These are phyloP conservation scores for Charadrius vociferus DNA, from an alignment of 2,113 vertebrate species.

Conservation along the genomic window DNA sequence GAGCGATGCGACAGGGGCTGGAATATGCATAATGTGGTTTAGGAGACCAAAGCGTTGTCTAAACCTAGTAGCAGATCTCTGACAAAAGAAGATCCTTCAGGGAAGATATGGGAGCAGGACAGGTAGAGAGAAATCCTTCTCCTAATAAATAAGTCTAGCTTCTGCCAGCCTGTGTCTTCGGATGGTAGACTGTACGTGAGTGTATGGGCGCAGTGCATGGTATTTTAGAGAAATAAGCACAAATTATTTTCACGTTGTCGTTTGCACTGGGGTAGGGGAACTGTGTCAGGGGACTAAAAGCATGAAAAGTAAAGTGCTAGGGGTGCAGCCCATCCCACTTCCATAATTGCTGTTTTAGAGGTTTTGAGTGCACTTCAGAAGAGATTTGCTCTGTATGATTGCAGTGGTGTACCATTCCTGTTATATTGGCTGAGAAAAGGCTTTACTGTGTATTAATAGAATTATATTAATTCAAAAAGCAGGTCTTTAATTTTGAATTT, in stretches of 20 bases:
- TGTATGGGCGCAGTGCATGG: neutral
- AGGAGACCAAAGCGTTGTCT: neutral
- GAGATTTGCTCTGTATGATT: neutral
- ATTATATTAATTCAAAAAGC: neutral
- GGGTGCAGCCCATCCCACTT: neutral
- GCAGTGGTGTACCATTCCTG: neutral
- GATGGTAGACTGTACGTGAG: neutral
- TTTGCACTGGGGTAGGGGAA: neutral
- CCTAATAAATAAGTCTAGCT: neutral
- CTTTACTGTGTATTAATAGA: neutral
- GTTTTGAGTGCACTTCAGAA: neutral
- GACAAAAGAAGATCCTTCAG: neutral
- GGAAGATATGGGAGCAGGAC: neutral
- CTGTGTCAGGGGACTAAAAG: neutral
- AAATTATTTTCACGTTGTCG: neutral
- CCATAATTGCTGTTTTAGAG: neutral
- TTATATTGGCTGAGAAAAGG: neutral
- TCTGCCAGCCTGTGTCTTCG: neutral
- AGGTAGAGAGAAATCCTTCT: neutral
- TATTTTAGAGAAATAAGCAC: neutral
- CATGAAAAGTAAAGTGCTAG: neutral
- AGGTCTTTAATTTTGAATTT: neutral
- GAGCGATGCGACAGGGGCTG: fast-evolving
- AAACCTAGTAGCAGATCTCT: neutral
- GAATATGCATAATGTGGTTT: neutral